Evolutionary conservation across 1,140 invertebrate species (phyloP), one percentile per base, ranked within the genome.

Genomic region (Drosophila neocordata): DNA sequence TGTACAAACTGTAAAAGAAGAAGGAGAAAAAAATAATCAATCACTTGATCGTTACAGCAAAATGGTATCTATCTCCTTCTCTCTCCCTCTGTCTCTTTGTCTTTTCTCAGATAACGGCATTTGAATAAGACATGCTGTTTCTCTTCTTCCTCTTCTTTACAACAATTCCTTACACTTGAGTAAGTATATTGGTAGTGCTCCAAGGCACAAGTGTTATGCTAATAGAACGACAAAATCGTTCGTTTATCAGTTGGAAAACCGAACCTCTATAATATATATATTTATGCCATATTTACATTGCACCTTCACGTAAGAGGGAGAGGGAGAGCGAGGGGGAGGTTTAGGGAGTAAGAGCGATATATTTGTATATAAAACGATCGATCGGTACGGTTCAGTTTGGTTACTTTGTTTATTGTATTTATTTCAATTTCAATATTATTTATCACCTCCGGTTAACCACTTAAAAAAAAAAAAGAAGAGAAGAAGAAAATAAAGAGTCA

Each of bases 401-500:
- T 56, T 56, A 65, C 57, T 79, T 41, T 88, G 83, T 83, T 87
- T 87, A 88, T 76, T 73, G 83, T 87, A 87, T 88, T 87, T 82
- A 88, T 82, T 87, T 71, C 76, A 88, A 88, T 87, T 87, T 83
- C 79, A 88, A 87, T 87, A 87, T 83, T 87, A 77, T 88, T 83
- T 87, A 88, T 82, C 68, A 68, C 52, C 35, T 27, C 12, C 51
- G 60, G 75, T 61, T 69, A 61, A 61, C n/a, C 37, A 12, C 37
- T 59, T 13, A 38, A 52, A 27, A 8, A 48, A 20, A 20, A 55
- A 13, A 6, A 24, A 24, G 4, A 24, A 24, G 4, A 24, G 24
- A 41, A 41, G 38, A 41, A 41, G 4, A 24, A n/a, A n/a, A n/a
- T n/a, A 24, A 24, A 24, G 22, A 24, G 22, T 48, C 41, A 48